Conservation (phyloP, 92 coral and sea anemone genomes). For the Porites rus region DNA sequence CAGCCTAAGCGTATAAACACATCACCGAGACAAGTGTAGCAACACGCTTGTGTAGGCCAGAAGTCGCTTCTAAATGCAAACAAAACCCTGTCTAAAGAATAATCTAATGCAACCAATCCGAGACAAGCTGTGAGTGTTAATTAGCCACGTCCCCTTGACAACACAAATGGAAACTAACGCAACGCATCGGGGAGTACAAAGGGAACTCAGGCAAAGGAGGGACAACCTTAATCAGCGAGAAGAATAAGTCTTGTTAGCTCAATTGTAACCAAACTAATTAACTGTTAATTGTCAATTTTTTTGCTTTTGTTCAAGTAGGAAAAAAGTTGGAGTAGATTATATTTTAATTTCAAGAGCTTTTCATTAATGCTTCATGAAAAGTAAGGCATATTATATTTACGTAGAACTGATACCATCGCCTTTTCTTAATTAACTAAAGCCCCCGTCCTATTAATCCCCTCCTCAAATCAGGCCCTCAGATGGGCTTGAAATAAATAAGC, state of each 20-base stretch:
- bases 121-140: conserved; percentile 13
- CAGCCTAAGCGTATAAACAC: conserved; percentile 29
- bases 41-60: not conserved
- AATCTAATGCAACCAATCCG: conserved; percentile 25
- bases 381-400: no score
- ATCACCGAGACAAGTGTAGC: conserved; percentile 5
- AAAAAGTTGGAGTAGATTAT: no score
- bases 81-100: conserved; percentile 12
- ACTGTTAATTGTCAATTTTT: not conserved
- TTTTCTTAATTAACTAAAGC: no score
- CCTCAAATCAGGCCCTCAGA: no score
- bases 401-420: no score
- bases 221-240: not conserved
- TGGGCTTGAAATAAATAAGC: no score
- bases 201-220: not conserved
- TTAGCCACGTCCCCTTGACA: conserved; percentile 44
- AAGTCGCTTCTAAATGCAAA: conserved; percentile 5
- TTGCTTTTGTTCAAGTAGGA: no score
- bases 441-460: no score
- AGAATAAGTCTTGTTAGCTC: not conserved
- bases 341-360: no score
- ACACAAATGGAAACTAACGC: not conserved
- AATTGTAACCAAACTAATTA: not conserved
- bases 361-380: no score
- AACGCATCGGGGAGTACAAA: not conserved